Percentiles rank a stretch among this genome's conserved stretches.
Evolutionary conservation across 1,140 invertebrate species (phyloP).

Genomic region (Polypedilum vanderplanki): DNA sequence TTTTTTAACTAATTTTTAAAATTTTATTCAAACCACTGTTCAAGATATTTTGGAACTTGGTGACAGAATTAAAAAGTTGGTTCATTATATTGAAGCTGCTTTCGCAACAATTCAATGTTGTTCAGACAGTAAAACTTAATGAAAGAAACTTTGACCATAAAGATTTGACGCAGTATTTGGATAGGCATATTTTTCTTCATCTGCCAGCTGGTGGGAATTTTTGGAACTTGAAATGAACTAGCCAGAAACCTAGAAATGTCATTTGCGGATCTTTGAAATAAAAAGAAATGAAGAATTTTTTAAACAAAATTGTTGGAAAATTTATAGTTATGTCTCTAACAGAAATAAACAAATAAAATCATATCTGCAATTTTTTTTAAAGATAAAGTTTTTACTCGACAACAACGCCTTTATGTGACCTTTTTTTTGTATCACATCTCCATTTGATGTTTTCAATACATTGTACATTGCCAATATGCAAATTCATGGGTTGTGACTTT

Average conservation of each 20-base stretch:
- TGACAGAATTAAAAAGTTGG: slow-evolving; percentile 58
- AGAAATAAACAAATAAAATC: too few species aligned
- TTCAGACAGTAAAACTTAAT: slow-evolving; percentile 58
- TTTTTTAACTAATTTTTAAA: neutral
- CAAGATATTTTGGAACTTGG: slow-evolving; percentile 51
- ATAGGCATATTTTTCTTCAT: slow-evolving; percentile 59
- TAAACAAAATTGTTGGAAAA: too few species aligned
- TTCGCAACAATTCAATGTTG: slow-evolving; percentile 63
- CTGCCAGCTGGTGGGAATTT: slow-evolving; percentile 62
- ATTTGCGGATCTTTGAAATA: slow-evolving; percentile 49
- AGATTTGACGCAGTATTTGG: slow-evolving; percentile 59
- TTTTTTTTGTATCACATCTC: slow-evolving; percentile 46
- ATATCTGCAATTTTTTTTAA: too few species aligned
- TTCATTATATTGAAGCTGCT: slow-evolving; percentile 68
- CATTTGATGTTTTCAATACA: slow-evolving; percentile 67
- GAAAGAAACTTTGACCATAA: slow-evolving; percentile 79
- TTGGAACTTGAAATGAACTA: slow-evolving; percentile 87
- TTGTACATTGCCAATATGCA: slow-evolving; percentile 70
- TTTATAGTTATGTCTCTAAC: too few species aligned
- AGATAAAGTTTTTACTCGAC: slow-evolving; percentile 31
- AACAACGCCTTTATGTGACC: slow-evolving; percentile 81
- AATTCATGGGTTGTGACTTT: slow-evolving; percentile 42
- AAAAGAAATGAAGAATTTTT: too few species aligned
- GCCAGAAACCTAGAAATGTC: slow-evolving; percentile 70
- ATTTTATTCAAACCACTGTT: neutral